Base-by-base conservation (phyloP, 2,888 invertebrate genomes). In the Tetragonula carbonaria region DNA sequence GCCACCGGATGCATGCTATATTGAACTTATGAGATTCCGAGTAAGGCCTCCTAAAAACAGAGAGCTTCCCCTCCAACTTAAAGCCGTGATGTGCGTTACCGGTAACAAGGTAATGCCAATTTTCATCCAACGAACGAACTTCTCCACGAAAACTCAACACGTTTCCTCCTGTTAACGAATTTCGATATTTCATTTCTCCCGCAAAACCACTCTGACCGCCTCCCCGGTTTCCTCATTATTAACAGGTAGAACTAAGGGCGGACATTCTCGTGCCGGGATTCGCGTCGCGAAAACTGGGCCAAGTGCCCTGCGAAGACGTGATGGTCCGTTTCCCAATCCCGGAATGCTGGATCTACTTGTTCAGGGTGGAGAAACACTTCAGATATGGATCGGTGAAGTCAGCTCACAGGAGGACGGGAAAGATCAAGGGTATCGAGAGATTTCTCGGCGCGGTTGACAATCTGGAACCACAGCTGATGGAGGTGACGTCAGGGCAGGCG, bases 341-440 rank as follows among this genome's bases (percentile, higher is more conserved):
- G 33, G 99, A 99, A 95, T 98, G 98, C 93, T 99, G 99, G 99
- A 99, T 99, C 93, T 99, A 99, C 95, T 96, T 99, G 93, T 99
- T 99, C 95, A 96, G 99, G 85, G 99, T 99, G 67, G 99, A 99
- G 95, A 99, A 99, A 93, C 98, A 99, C 95, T 99, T 99, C 95
- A 95, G 96, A 93, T 96, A 94, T 79, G 96, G 94, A 4, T 94
- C 94, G 1, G 94, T 94, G 0, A 94, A 94, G 77, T 94, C 94
- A 4, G 94, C 93, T 4, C 92, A 91, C 91, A 95, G 97, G 87
- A 96, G 97, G 87, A 98, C 98, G 45, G 98, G 98, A 51, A 98
- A 98, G 95, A 97, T 98, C 88, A 98, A 98, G 94, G 98, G 98
- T 79, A 98, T 98, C 90, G 98, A 98, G 94, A 95, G 98, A 81